Evolutionary conservation across 2,113 vertebrate species (phyloP).

Genomic region (Sinocyclocheilus anshuiensis): DNA sequence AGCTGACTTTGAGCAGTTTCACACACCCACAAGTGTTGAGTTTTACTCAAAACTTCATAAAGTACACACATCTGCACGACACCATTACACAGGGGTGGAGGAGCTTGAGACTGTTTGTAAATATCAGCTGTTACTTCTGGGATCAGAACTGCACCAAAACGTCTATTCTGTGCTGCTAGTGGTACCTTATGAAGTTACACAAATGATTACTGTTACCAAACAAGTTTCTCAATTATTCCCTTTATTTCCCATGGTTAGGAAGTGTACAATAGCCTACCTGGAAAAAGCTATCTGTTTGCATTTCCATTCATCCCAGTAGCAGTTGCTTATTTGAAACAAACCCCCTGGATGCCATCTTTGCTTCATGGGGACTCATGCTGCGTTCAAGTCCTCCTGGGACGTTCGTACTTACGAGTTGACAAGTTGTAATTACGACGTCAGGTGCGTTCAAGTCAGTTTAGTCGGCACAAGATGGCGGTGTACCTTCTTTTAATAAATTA

Average conservation of each 20-base stretch:
- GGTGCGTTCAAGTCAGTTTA: too few species aligned
- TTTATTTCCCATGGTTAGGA: not conserved
- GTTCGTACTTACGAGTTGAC: too few species aligned
- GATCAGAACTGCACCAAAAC: not conserved
- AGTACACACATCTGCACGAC: not conserved
- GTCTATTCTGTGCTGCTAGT: not conserved
- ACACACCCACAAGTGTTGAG: slow-evolving; percentile 5
- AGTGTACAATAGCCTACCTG: not conserved
- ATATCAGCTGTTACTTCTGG: not conserved
- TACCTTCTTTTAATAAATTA: too few species aligned
- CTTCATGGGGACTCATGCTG: not conserved
- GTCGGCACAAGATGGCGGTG: too few species aligned
- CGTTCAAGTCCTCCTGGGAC: too few species aligned
- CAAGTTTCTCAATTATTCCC: not conserved
- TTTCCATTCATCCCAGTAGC: not conserved
- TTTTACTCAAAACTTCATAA: not conserved
- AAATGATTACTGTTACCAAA: not conserved
- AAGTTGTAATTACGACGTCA: too few species aligned
- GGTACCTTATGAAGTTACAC: not conserved
- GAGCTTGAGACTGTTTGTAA: not conserved
- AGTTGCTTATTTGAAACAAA: not conserved
- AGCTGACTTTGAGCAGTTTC: not conserved
- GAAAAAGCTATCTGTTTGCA: not conserved
- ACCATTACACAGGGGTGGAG: not conserved
- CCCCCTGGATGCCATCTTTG: not conserved